Percentiles rank a stretch among this genome's conserved stretches.
These are phyloP conservation scores for Moxostoma hubbsi DNA, from an alignment of 2,797 vertebrate genomes.

Conservation along the genomic window DNA sequence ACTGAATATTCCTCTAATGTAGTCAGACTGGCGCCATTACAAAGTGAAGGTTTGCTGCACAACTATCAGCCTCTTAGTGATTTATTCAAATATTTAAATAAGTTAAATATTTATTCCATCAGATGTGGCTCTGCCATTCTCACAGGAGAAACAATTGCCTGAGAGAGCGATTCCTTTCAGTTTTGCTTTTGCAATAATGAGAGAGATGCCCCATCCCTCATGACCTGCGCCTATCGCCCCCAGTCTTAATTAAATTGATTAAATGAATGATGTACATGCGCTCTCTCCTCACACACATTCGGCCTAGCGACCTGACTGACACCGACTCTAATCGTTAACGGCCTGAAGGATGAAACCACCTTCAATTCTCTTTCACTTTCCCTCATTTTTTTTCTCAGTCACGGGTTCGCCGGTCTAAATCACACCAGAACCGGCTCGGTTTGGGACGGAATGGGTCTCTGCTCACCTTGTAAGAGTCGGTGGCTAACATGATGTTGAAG, in stretches of 20 bases:
- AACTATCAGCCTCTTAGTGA: background rate
- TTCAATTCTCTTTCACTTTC: slow-evolving; percentile 66
- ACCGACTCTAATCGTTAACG: slow-evolving; percentile 63
- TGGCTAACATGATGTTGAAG: slow-evolving; percentile 92
- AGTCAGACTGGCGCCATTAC: background rate
- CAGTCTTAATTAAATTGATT: background rate
- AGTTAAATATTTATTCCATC: too few relatives aligned
- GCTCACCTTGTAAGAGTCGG: slow-evolving; percentile 95
- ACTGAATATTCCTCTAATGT: too few relatives aligned
- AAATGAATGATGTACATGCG: slow-evolving; percentile 31
- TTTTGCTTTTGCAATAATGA: slow-evolving; percentile 20
- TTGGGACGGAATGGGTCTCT: background rate
- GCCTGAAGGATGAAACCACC: slow-evolving; percentile 78
- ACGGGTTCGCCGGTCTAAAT: background rate
- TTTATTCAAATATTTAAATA: too few relatives aligned
- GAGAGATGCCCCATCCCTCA: background rate
- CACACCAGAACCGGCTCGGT: background rate
- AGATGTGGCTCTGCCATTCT: too few relatives aligned
- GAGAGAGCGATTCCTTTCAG: slow-evolving; percentile 25
- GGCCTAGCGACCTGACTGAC: slow-evolving; percentile 65
- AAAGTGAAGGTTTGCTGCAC: background rate
- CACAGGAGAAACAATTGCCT: background rate
- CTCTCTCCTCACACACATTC: slow-evolving; percentile 52
- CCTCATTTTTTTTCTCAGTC: background rate
- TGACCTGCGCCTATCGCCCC: background rate